phyloP scores from a whole-genome alignment of 2,797 vertebrate genomes.

The Phrynocephalus forsythii region DNA sequence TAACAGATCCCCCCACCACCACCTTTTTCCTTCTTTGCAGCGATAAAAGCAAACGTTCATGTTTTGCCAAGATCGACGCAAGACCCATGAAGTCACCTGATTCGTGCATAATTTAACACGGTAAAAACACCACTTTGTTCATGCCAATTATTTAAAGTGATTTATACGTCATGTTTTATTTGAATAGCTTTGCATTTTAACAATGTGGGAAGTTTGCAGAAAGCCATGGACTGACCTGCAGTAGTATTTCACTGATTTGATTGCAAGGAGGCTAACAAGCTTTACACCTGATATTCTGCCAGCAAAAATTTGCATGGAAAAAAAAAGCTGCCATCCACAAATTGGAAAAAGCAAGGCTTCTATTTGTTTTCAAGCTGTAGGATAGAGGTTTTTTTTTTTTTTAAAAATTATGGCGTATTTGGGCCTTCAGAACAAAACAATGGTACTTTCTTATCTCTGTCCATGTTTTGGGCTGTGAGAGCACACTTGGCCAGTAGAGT shows the following conservation, averaged over 20 bases:
- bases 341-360: neutral
- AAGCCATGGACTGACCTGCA: neutral
- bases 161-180: slow-evolving; percentile 13
- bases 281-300: neutral
- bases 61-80: slow-evolving; percentile 10
- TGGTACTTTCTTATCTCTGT: neutral
- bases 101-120: slow-evolving; percentile 20
- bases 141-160: slow-evolving; percentile 34
- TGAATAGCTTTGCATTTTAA: slow-evolving; percentile 27
- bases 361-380: neutral
- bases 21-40: neutral
- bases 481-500: neutral
- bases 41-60: slow-evolving; percentile 7
- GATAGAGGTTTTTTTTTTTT: neutral
- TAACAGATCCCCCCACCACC: neutral
- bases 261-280: neutral
- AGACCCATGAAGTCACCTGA: slow-evolving; percentile 31
- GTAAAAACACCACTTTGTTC: slow-evolving; percentile 23
- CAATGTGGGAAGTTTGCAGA: slow-evolving; percentile 6
- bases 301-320: neutral
- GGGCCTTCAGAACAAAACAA: neutral
- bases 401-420: neutral
- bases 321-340: neutral
- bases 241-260: neutral
- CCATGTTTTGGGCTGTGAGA: neutral